Percentiles rank a stretch among this genome's conserved stretches.
Conservation (phyloP, 30 jellyfish, hydroid and myxozoan species). For the Morbakka virulenta region DNA sequence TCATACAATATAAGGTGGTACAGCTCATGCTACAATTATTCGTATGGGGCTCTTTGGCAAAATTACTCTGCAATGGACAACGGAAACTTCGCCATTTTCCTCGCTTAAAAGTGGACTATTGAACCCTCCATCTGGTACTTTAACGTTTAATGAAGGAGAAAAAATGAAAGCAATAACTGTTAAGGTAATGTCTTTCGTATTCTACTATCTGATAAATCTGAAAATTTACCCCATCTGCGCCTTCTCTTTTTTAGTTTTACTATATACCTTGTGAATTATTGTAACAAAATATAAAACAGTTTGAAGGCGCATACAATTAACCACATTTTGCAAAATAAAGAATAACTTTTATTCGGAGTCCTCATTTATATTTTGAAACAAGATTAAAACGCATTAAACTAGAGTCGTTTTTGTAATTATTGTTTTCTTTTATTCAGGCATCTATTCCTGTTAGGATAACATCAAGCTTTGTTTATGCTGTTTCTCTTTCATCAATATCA, state of each 20-base stretch:
- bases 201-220: not conserved
- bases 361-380: too few relatives aligned
- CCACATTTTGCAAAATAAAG: too few relatives aligned
- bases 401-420: not conserved
- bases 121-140: slow-evolving; percentile 57
- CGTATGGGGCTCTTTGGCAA: slow-evolving; percentile 70
- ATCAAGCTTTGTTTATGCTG: slow-evolving; percentile 50
- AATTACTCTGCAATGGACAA: slow-evolving; percentile 55
- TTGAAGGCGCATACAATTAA: too few relatives aligned
- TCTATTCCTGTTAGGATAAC: not conserved
- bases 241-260: not conserved
- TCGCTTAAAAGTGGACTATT: slow-evolving; percentile 41
- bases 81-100: slow-evolving; percentile 70
- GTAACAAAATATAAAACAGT: slow-evolving; percentile 4
- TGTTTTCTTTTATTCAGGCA: not conserved
- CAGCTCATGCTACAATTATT: slow-evolving; percentile 25
- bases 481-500: slow-evolving; percentile 30
- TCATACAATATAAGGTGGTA: too few relatives aligned
- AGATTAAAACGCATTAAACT: too few relatives aligned
- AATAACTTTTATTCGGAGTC: too few relatives aligned
- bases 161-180: slow-evolving; percentile 34
- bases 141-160: slow-evolving; percentile 55
- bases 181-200: slow-evolving; percentile 11
- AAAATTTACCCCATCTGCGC: not conserved
- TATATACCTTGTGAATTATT: slow-evolving; percentile 16